Percentiles rank a stretch among this genome's conserved stretches.
These are phyloP conservation scores for Babyrousa celebensis DNA, from an alignment of 2,797 vertebrate species.

Conservation along the genomic window DNA sequence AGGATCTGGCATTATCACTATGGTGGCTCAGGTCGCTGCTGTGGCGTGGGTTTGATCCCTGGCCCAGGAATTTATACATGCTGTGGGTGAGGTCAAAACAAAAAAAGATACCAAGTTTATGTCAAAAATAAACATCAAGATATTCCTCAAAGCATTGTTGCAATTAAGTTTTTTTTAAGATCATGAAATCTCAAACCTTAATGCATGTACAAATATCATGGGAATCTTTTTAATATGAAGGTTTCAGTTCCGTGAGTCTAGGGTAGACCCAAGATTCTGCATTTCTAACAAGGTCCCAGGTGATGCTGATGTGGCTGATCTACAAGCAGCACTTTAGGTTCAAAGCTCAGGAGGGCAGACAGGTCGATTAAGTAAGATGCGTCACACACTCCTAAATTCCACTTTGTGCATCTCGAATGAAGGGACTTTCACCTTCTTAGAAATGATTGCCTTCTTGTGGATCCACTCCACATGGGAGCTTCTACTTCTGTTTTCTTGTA, in stretches of 20 bases:
- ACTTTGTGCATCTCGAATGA: neutral
- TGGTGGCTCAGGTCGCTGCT: too few relatives aligned
- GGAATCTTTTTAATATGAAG: neutral
- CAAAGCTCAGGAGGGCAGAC: neutral
- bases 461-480: too few relatives aligned
- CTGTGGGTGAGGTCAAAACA: too few relatives aligned
- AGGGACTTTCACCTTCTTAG: neutral
- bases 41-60: too few relatives aligned
- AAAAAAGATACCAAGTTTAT: too few relatives aligned
- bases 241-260: neutral
- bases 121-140: too few relatives aligned
- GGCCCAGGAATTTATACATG: too few relatives aligned
- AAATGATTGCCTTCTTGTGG: neutral
- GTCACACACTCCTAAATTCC: neutral
- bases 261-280: neutral
- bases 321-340: neutral
- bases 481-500: neutral
- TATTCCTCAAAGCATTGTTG: too few relatives aligned
- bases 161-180: neutral
- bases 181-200: neutral
- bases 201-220: neutral
- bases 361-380: neutral
- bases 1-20: too few relatives aligned
- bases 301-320: too few relatives aligned
- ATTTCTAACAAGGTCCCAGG: neutral